A percentile compares a stretch with the other conserved stretches of the same genome.
Evolutionary conservation across 2,888 invertebrate species (phyloP).

Genomic region (Philonicus albiceps): DNA sequence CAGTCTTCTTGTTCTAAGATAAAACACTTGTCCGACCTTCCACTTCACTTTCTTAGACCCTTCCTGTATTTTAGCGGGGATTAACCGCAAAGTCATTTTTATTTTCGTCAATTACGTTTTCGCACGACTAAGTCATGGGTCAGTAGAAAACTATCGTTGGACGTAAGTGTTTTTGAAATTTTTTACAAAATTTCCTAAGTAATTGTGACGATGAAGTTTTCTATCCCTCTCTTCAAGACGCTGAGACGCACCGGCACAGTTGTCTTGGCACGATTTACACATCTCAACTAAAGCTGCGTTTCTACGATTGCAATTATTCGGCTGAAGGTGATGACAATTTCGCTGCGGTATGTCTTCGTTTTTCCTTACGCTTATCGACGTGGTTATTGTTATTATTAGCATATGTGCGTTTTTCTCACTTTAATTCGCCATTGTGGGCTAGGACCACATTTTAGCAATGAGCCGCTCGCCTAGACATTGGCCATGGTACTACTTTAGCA

Average conservation of each 20-base stretch:
- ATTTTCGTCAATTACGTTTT: background rate
- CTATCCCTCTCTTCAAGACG: background rate
- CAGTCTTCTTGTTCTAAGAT: background rate
- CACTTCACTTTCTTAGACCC: background rate
- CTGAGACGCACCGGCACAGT: background rate
- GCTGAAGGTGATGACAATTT: slow-evolving; percentile 40
- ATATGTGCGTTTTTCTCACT: slow-evolving; percentile 26
- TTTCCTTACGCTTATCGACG: slow-evolving; percentile 18
- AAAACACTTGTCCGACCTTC: background rate
- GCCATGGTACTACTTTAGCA: slow-evolving; percentile 35
- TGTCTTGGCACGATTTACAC: background rate
- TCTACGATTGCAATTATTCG: slow-evolving; percentile 14
- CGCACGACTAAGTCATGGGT: background rate
- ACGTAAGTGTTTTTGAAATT: background rate
- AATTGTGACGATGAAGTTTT: background rate
- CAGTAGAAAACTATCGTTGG: background rate
- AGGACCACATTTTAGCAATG: slow-evolving; percentile 11
- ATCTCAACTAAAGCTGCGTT: background rate
- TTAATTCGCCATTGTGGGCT: background rate
- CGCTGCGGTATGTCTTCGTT: background rate
- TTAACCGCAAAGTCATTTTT: background rate
- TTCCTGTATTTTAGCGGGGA: background rate
- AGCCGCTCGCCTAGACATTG: slow-evolving; percentile 41
- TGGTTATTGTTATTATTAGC: slow-evolving; percentile 39
- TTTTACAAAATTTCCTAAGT: background rate